These are phyloP conservation scores for Chaetodon trifascialis DNA, from an alignment of 2,113 vertebrate species.

Conservation along the genomic window DNA sequence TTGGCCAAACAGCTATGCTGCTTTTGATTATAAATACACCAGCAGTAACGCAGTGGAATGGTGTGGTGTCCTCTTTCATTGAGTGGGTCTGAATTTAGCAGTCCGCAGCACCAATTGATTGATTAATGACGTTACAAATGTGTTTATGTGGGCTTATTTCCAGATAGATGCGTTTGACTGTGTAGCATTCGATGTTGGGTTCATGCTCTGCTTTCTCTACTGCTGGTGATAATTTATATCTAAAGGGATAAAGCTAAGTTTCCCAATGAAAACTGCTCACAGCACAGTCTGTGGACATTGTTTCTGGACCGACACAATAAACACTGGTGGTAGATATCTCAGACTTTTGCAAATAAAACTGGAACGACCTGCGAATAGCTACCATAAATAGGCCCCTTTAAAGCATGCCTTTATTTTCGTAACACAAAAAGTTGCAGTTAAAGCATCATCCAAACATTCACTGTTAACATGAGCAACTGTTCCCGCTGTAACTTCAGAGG, in stretches of 20 bases:
- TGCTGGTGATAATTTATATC: neutral
- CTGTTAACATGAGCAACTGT: constrained; percentile 13
- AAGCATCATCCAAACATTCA: neutral
- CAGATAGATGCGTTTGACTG: neutral
- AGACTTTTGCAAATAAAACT: neutral
- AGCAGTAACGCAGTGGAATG: constrained; percentile 35
- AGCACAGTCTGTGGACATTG: neutral
- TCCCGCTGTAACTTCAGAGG: constrained; percentile 25
- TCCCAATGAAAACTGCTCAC: neutral
- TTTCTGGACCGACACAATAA: neutral
- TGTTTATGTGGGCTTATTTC: neutral
- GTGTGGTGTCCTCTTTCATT: constrained; percentile 54
- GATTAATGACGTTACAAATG: constrained; percentile 12
- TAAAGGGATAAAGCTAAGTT: neutral
- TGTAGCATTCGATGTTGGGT: neutral
- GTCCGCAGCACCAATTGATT: constrained; percentile 41
- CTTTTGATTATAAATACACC: constrained; percentile 67
- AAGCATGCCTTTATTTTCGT: neutral
- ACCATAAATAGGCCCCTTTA: too few species aligned
- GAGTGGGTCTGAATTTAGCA: constrained; percentile 46
- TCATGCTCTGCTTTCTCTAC: neutral
- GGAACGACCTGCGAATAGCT: neutral
- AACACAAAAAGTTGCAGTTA: neutral
- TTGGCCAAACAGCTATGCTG: constrained; percentile 38
- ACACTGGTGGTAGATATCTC: neutral